Percentiles rank a stretch among this genome's conserved stretches.
phyloP scores from a whole-genome alignment of 2,888 invertebrate genomes.

The Hetaerina titia region DNA sequence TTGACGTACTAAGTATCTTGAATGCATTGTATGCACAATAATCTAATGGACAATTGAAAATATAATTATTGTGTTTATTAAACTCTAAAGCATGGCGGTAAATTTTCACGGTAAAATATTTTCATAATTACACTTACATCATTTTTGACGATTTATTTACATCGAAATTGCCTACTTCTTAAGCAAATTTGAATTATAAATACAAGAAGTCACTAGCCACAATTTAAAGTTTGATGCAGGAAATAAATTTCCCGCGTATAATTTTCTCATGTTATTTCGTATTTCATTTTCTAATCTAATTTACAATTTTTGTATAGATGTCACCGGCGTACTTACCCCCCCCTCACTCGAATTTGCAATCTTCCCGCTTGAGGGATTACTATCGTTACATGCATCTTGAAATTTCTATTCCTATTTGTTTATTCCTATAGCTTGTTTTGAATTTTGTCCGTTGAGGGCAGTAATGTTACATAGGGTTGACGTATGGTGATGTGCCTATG shows the following conservation, averaged over 20 bases:
- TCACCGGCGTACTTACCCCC: not conserved
- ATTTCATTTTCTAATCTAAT: not conserved
- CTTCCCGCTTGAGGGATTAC: not conserved
- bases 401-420: not conserved
- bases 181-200: too few relatives aligned
- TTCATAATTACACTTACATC: too few relatives aligned
- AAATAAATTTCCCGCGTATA: not conserved
- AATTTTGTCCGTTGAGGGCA: constrained; percentile 63
- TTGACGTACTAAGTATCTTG: too few relatives aligned
- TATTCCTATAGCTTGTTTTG: constrained; percentile 23
- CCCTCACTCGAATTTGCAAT: not conserved
- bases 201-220: too few relatives aligned
- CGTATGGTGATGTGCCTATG: constrained; percentile 61
- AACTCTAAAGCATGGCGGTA: too few relatives aligned
- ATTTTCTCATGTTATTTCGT: not conserved
- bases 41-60: too few relatives aligned
- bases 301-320: not conserved
- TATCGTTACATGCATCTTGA: not conserved
- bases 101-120: too few relatives aligned
- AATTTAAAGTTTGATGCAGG: not conserved
- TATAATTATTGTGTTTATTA: too few relatives aligned
- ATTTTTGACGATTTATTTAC: too few relatives aligned
- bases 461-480: constrained; percentile 58
- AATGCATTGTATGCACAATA: too few relatives aligned
- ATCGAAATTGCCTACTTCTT: too few relatives aligned